Conservation (phyloP, 2,113 vertebrate species). For the Protomyctophum bolini region DNA sequence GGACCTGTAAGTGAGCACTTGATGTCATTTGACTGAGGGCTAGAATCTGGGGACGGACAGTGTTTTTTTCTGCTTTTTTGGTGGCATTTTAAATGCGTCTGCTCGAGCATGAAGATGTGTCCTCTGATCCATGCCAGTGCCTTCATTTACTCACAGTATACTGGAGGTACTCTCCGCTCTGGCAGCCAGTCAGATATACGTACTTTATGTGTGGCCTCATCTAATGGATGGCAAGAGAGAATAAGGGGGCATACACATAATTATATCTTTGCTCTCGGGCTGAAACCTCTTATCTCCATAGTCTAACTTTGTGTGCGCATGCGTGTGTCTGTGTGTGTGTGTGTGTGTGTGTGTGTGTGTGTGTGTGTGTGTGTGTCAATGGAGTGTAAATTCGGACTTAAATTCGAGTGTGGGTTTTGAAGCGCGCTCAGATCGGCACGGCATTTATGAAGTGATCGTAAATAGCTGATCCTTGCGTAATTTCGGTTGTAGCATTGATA, state of each 20-base stretch:
- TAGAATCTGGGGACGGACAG: constrained; percentile 64
- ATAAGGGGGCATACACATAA: constrained; percentile 26
- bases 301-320: too few species aligned
- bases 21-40: constrained; percentile 72
- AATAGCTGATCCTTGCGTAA: too few species aligned
- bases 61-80: constrained; percentile 47
- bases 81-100: constrained; percentile 76
- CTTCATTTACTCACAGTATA: constrained; percentile 67
- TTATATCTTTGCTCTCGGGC: too few species aligned
- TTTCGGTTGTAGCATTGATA: too few species aligned
- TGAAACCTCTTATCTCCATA: too few species aligned
- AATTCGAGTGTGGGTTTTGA: too few species aligned
- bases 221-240: constrained; percentile 28
- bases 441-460: too few species aligned
- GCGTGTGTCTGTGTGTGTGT: too few species aligned
- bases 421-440: too few species aligned
- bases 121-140: constrained; percentile 68
- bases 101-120: constrained; percentile 72
- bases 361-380: too few species aligned
- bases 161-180: constrained; percentile 52
- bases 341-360: too few species aligned
- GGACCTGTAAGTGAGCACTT: constrained; percentile 74
- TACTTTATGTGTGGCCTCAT: constrained; percentile 24
- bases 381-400: too few species aligned
- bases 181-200: constrained; percentile 58